Percentiles rank a stretch among this genome's conserved stretches.
Evolutionary conservation across 2,888 invertebrate genomes (phyloP).

Genomic region (Cerceris ruficornis): DNA sequence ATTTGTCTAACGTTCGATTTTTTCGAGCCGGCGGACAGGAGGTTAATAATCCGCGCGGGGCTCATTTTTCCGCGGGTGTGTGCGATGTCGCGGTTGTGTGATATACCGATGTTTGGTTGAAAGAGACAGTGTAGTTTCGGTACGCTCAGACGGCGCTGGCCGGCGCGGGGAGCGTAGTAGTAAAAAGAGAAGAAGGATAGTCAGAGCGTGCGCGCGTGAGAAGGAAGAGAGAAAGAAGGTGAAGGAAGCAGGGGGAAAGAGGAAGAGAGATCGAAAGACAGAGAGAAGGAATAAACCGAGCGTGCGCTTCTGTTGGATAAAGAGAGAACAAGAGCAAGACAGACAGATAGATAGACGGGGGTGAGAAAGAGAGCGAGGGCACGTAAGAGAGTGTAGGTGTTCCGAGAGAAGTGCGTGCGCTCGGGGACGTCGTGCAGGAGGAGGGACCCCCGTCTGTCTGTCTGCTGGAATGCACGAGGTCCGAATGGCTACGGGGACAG

Average conservation of each 20-base stretch:
- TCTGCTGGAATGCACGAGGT: slow-evolving; percentile 75
- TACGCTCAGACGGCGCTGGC: slow-evolving; percentile 66
- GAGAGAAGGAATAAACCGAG: slow-evolving; percentile 28
- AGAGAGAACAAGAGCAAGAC: slow-evolving; percentile 29
- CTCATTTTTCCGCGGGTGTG: slow-evolving; percentile 60
- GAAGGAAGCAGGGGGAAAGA: slow-evolving; percentile 37
- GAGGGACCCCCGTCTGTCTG: slow-evolving; percentile 62
- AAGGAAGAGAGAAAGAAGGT: slow-evolving; percentile 39
- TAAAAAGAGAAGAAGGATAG: slow-evolving; percentile 56
- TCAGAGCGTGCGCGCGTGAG: slow-evolving; percentile 49
- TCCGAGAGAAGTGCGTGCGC: slow-evolving; percentile 63
- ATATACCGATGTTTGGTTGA: slow-evolving; percentile 67
- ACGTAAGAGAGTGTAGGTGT: slow-evolving; percentile 61
- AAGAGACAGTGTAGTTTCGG: slow-evolving; percentile 65
- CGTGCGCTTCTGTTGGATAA: slow-evolving; percentile 5
- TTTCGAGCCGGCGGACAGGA: slow-evolving; percentile 63
- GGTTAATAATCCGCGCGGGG: slow-evolving; percentile 65
- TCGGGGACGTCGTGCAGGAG: slow-evolving; percentile 61
- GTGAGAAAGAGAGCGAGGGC: slow-evolving; percentile 55
- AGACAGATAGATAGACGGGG: slow-evolving; percentile 49
- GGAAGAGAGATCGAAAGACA: slow-evolving; percentile 35
- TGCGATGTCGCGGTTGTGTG: slow-evolving; percentile 66
- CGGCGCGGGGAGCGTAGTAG: slow-evolving; percentile 64
- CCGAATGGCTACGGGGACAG: slow-evolving; percentile 76
- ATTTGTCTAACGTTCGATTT: slow-evolving; percentile 86